Base-by-base conservation (phyloP, 2,113 vertebrate species). In the Indicator indicator region DNA sequence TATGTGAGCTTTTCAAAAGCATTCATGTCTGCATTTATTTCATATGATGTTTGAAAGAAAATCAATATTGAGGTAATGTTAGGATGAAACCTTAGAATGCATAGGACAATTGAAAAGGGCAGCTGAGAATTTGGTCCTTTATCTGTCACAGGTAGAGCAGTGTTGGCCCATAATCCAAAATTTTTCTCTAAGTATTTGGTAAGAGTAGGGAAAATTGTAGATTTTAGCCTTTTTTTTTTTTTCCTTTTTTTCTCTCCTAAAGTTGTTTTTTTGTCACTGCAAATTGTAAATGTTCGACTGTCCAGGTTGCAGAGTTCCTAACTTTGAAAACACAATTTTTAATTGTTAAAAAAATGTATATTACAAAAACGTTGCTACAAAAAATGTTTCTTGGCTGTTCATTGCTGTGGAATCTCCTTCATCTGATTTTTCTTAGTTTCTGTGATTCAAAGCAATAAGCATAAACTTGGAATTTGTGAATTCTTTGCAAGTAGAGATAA, bases 321-420 rank as follows among this genome's bases (percentile, higher is more conserved):
- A 69, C 24, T 28, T 77, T 71, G 69, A 93, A 64, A 83, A 80
- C 16, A 15, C 0, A 2, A 1, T 28, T 72, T 93, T 50, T 67
- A 72, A 18, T 58, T 67, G 16, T 2, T 72, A 10, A 0, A 2
- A 52, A 0, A 1, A 3, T 72, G 30, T 8, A 58, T 58, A 16
- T 3, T 69, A 10, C 0, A 3, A 58, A 0, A 2, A 2, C 73
- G 9, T 9, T 62, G 9, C 4, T 70, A 4, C 0, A 3, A 44
- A 44, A 0, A 1, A 3, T 77, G 11, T 81, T 62, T 62, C 7
- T 55, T 72, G 44, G 64, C 36, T 64, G 24, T 18, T 62, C 46
- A 5, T 32, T 59, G 60, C 4, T 86, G 13, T 67, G 36, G 28
- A 83, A 50, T 8, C 2, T 59, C 9, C 11, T 16, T 30, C 18